Base-by-base conservation (phyloP, 2,113 vertebrate genomes). In the Cnemophilus loriae region DNA sequence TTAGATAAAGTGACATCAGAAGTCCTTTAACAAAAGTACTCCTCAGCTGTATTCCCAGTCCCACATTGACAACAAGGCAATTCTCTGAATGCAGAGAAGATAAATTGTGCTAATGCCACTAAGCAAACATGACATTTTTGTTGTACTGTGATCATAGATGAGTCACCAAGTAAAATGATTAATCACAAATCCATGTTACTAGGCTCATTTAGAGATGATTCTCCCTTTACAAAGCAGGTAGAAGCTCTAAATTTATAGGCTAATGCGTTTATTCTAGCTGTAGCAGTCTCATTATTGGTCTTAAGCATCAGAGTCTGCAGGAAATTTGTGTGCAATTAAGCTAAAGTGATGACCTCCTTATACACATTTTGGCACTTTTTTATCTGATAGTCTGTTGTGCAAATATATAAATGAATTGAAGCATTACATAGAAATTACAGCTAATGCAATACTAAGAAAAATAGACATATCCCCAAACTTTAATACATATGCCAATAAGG, bases 101-200 rank as follows among this genome's bases (percentile, higher is more conserved):
- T 97, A 98, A 97, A 98, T 96, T 95, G 93, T 95, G 93, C 96
- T 97, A 98, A 98, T 97, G 95, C 84, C 84, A 94, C 95, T 97
- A 96, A 97, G 93, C 95, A 98, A 98, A 98, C 97, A 97, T 93
- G 90, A 96, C 95, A 98, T 98, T 97, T 98, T 96, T 97, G 90
- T 95, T 97, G 95, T 87, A 94, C 96, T 95, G 93, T 96, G 97
- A 97, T 97, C 97, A 97, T 42, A 96, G 97, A 98, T 96, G 97
- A 98, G 96, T 98, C 97, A 98, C 95, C 95, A 97, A 98, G 94
- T 98, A 97, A 97, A 96, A 98, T 97, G 97, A 98, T 98, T 98
- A 98, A 98, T 98, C 97, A 98, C 94, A 97, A 98, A 98, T 98
- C 97, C 97, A 96, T 98, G 97, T 97, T 97, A 97, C 97, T 94